phyloP scores from a whole-genome alignment of 2,888 invertebrate genomes.

The Leistus spinibarbis region DNA sequence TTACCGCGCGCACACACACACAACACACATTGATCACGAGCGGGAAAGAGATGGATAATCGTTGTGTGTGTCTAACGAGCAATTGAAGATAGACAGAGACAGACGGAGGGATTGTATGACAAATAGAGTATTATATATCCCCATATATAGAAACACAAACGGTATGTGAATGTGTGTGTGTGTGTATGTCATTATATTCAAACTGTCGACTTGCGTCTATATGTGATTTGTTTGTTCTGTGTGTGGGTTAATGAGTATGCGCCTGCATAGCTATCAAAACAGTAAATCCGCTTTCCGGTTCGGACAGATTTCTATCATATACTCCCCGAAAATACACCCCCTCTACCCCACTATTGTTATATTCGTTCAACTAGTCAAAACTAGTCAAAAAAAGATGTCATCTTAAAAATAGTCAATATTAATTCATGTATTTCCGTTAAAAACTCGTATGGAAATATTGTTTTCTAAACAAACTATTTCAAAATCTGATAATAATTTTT shows the following conservation, averaged over 20 bases:
- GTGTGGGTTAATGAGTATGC: constrained; percentile 29
- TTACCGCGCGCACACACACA: constrained; percentile 30
- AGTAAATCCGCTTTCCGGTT: constrained; percentile 39
- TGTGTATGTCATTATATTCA: constrained; percentile 39
- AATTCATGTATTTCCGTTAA: too few relatives aligned
- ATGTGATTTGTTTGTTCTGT: constrained; percentile 3
- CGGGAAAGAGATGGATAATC: not conserved
- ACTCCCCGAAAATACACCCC: not conserved
- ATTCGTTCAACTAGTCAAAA: too few relatives aligned
- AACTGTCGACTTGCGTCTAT: constrained; percentile 2
- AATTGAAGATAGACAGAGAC: constrained; percentile 6
- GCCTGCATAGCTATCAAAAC: constrained; percentile 23
- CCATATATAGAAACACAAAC: not conserved
- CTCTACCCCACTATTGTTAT: too few relatives aligned
- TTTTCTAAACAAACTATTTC: too few relatives aligned
- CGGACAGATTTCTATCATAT: not conserved
- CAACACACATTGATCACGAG: not conserved
- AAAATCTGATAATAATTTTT: too few relatives aligned
- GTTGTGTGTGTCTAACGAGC: not conserved
- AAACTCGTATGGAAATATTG: too few relatives aligned
- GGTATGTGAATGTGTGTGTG: not conserved
- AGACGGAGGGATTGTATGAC: constrained; percentile 16
- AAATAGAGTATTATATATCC: constrained; percentile 40
- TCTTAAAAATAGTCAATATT: too few relatives aligned
- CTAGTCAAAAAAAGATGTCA: too few relatives aligned